Base-by-base conservation (phyloP, 2,797 vertebrate species). In the Prionace glauca region DNA sequence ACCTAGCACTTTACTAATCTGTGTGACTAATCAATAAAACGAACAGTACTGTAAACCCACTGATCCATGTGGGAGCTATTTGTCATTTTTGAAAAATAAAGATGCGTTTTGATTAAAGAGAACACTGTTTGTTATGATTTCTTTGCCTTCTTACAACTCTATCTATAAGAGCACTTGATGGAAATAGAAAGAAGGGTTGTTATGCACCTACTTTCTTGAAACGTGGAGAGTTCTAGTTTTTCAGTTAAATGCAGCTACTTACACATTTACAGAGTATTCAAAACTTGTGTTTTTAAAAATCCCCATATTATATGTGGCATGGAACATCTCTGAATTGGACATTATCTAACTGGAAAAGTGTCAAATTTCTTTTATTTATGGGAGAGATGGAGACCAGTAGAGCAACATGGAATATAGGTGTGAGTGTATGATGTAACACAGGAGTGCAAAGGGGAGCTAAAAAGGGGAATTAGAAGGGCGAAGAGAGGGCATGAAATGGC, bases 341-440 rank as follows among this genome's bases (percentile, higher is more conserved):
- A 90, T 56, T 90, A 12, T 90, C 3, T 32, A 90, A 90, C 24
- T 88, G 87, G 87, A 90, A 90, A 88, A 88, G 8, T 88, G 50
- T 29, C 50, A 88, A 86, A 87, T 87, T 50, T 56, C 9, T 10
- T 74, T 50, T 87, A 88, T 88, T 88, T 60, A 60, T 60, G 50
- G 18, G 20, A 50, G 81, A 50, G 24, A 87, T 87, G 45, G 45
- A 87, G 11, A 87, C 8, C 84, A 56, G 22, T 26, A 3, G 45
- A 90, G 29, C 22, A 62, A 14, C 11, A 12, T 77, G 32, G 14
- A n/a, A 77, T n/a, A 77, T n/a, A 26, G 29, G 9, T 88, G 86
- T 32, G 29, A 4, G 16, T 41, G 45, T 29, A 12, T 12, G 14
- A 56, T 29, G 24, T 29, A 88, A 88, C 16, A 26, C 50, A 56